phyloP scores from a whole-genome alignment of 2,888 invertebrate species.

The Scrobipalpa costella region DNA sequence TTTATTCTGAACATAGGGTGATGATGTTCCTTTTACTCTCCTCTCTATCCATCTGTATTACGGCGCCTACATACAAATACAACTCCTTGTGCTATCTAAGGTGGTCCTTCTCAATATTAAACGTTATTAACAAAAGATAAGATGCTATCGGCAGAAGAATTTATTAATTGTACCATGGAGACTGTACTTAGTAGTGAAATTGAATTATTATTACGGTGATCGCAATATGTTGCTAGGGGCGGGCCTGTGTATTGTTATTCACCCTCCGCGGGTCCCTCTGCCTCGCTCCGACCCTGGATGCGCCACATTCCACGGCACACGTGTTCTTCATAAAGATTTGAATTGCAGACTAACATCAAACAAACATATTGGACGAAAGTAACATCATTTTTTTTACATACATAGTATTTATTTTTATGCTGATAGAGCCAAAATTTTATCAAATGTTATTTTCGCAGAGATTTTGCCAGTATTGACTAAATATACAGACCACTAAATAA shows the following conservation, averaged over 20 bases:
- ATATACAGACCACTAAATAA: too few species aligned
- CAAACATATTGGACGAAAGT: not conserved
- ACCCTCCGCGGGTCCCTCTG: slow-evolving; percentile 35
- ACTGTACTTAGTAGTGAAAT: slow-evolving; percentile 41
- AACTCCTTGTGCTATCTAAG: too few species aligned
- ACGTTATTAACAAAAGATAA: not conserved
- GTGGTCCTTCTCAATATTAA: too few species aligned
- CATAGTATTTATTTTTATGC: too few species aligned
- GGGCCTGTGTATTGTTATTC: slow-evolving; percentile 36
- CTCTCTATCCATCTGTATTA: too few species aligned
- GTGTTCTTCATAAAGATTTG: slow-evolving; percentile 49
- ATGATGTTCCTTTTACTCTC: too few species aligned
- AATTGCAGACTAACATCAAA: not conserved
- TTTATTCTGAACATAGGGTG: too few species aligned
- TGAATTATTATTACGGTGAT: slow-evolving; percentile 56
- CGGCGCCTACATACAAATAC: too few species aligned
- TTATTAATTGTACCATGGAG: slow-evolving; percentile 29
- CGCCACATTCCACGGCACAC: slow-evolving; percentile 64
- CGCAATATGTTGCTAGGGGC: slow-evolving; percentile 48
- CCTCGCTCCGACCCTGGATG: slow-evolving; percentile 36
- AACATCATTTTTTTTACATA: not conserved
- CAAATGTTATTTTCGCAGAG: too few species aligned
- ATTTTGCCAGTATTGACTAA: too few species aligned
- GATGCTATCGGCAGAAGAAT: not conserved
- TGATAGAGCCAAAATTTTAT: too few species aligned